These are phyloP conservation scores for Eupithecia vulgata DNA, from an alignment of 2,888 invertebrate genomes.

Conservation along the genomic window DNA sequence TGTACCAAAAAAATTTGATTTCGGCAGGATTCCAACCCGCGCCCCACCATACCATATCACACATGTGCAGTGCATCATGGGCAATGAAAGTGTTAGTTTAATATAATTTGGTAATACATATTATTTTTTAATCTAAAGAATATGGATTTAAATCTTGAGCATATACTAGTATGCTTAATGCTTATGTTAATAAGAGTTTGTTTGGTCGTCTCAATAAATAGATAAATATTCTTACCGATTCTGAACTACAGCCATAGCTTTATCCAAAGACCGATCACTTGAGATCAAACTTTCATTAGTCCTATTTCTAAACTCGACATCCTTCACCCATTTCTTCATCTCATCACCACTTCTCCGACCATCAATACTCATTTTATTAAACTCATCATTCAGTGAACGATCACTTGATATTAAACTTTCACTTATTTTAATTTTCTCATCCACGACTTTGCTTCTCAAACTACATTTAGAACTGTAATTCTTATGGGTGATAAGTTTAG, in stretches of 20 bases:
- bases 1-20: no score
- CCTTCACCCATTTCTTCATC: slow-evolving; percentile 14
- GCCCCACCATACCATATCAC: no score
- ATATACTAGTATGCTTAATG: no score
- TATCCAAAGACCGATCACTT: slow-evolving; percentile 56
- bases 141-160: neutral
- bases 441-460: slow-evolving; percentile 59
- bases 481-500: slow-evolving; percentile 67
- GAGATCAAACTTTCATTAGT: slow-evolving; percentile 34
- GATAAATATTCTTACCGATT: slow-evolving; percentile 48
- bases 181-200: neutral
- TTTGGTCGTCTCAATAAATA: neutral
- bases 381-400: slow-evolving; percentile 18
- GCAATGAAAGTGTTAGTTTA: no score
- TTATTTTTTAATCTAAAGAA: neutral
- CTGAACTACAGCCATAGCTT: slow-evolving; percentile 68
- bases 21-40: no score
- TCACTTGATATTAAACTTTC: slow-evolving; percentile 37
- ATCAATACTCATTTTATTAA: slow-evolving; percentile 13
- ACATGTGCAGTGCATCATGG: no score
- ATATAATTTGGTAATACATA: no score
- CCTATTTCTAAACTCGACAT: slow-evolving; percentile 29
- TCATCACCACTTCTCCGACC: slow-evolving; percentile 14
- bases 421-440: slow-evolving; percentile 35
- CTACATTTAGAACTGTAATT: slow-evolving; percentile 72